Evolutionary conservation across 2,888 invertebrate species (phyloP).

Genomic region (Psylliodes chrysocephalus): DNA sequence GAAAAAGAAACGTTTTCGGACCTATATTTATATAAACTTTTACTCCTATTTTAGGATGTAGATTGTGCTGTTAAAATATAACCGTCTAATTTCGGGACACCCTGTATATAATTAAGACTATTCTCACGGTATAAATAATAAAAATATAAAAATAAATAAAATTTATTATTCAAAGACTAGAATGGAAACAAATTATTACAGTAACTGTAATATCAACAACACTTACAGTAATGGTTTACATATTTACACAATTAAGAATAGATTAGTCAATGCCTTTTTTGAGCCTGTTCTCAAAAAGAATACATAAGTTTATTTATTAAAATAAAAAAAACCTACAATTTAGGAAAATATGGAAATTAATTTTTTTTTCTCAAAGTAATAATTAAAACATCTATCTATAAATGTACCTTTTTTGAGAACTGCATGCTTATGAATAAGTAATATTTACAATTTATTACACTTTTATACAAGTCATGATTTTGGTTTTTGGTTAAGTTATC

Average conservation of each 20-base stretch:
- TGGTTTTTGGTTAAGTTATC: slow-evolving; percentile 43
- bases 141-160: slow-evolving; percentile 15
- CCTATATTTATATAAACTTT: too few species aligned
- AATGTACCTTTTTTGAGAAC: background rate
- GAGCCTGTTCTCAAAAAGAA: background rate
- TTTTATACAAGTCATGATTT: slow-evolving; percentile 34
- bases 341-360: too few species aligned
- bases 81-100: too few species aligned
- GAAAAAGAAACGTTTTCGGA: too few species aligned
- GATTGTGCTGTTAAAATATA: too few species aligned
- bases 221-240: slow-evolving; percentile 23
- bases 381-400: too few species aligned
- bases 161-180: slow-evolving; percentile 41
- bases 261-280: background rate
- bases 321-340: too few species aligned
- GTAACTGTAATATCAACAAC: slow-evolving; percentile 24
- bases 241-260: slow-evolving; percentile 36
- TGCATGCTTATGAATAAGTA: background rate
- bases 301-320: too few species aligned
- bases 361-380: too few species aligned
- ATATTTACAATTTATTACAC: slow-evolving; percentile 45
- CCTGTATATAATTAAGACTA: too few species aligned
- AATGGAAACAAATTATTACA: slow-evolving; percentile 41
- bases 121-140: too few species aligned
- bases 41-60: too few species aligned